phyloP scores from a whole-genome alignment of 2,113 vertebrate genomes.

The Bujurquina vittata region DNA sequence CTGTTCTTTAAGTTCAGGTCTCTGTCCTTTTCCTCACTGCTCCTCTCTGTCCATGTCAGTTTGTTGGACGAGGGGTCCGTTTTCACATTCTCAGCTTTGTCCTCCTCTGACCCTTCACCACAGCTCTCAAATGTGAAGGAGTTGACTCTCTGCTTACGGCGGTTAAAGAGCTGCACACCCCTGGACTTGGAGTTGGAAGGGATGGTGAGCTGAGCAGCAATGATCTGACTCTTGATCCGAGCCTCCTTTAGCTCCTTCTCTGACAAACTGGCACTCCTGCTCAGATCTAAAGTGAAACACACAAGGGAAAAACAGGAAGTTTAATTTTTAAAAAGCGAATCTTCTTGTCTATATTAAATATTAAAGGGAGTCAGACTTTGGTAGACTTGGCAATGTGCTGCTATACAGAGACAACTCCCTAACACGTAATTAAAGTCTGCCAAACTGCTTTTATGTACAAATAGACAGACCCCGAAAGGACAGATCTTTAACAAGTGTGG shows the following conservation, averaged over 20 bases:
- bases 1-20: slow-evolving; percentile 61
- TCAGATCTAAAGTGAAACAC: slow-evolving; percentile 78
- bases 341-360: not conserved
- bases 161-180: slow-evolving; percentile 93
- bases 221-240: slow-evolving; percentile 87
- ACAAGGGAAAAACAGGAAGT: slow-evolving; percentile 12
- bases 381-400: slow-evolving; percentile 1
- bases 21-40: slow-evolving; percentile 69
- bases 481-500: slow-evolving; percentile 62
- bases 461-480: slow-evolving; percentile 38
- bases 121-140: slow-evolving; percentile 85
- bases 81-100: slow-evolving; percentile 56
- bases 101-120: slow-evolving; percentile 55
- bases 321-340: slow-evolving; percentile 11
- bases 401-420: slow-evolving; percentile 35
- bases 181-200: slow-evolving; percentile 88
- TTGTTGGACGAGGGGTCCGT: slow-evolving; percentile 51
- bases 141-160: slow-evolving; percentile 89
- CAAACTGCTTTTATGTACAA: slow-evolving; percentile 52
- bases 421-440: slow-evolving; percentile 47
- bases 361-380: not conserved
- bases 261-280: slow-evolving; percentile 87
- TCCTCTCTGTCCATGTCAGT: slow-evolving; percentile 75
- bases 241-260: slow-evolving; percentile 94
- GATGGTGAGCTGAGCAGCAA: slow-evolving; percentile 90